Conservation (phyloP, 2,113 vertebrate species). For the Psettodes erumei region DNA sequence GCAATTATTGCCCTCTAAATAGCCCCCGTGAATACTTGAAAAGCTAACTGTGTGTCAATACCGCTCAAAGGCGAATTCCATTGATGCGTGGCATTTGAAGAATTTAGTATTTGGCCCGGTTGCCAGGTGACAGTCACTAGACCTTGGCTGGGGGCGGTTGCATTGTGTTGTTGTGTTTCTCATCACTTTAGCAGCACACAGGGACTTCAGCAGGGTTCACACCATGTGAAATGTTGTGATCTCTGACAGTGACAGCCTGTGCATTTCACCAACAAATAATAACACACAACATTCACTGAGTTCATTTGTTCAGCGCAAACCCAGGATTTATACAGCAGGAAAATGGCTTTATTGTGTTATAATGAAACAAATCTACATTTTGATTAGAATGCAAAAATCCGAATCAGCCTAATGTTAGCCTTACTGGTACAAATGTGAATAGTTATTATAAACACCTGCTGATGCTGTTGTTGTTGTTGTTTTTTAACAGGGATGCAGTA, state of each 20-base stretch:
- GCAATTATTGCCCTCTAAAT: conserved; percentile 77
- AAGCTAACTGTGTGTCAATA: conserved; percentile 76
- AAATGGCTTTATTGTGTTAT: not conserved
- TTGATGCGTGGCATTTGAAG: conserved; percentile 62
- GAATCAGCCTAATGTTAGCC: not conserved
- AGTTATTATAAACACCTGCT: no score
- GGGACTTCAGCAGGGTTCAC: not conserved
- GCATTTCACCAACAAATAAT: conserved; percentile 12
- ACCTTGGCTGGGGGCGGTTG: conserved; percentile 48
- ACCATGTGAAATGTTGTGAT: conserved; percentile 9
- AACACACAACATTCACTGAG: not conserved
- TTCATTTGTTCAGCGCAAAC: no score
- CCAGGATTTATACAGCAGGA: no score
- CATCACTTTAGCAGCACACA: conserved; percentile 16
- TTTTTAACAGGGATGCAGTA: not conserved
- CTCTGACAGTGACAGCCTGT: not conserved
- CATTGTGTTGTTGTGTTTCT: conserved; percentile 34
- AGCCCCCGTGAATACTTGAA: conserved; percentile 73
- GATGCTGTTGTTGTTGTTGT: no score
- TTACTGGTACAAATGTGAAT: not conserved
- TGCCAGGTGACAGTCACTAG: conserved; percentile 61
- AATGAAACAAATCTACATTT: not conserved
- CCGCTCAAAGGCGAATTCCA: conserved; percentile 63
- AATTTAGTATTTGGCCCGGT: conserved; percentile 59
- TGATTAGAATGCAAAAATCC: not conserved